These are phyloP conservation scores for Drosophila borealis DNA, from an alignment of 2,888 invertebrate genomes.

Conservation along the genomic window DNA sequence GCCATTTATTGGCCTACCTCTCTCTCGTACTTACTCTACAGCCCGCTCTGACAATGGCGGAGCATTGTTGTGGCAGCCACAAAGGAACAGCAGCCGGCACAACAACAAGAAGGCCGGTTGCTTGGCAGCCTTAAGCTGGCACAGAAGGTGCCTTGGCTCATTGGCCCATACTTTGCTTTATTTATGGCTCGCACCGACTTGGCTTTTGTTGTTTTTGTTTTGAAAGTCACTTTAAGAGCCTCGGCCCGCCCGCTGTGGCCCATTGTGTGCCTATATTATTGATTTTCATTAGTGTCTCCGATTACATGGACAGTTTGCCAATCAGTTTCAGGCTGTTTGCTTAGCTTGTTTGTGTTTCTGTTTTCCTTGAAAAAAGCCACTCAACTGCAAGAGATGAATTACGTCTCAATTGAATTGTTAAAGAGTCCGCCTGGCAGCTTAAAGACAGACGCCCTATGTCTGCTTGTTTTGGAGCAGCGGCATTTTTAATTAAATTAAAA, in stretches of 20 bases:
- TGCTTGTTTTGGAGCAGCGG: conserved; percentile 19
- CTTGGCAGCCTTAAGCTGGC: conserved; percentile 54
- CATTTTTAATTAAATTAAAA: conserved; percentile 75
- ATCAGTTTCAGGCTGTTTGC: conserved; percentile 53
- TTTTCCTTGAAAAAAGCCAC: conserved; percentile 46
- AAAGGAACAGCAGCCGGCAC: conserved; percentile 45
- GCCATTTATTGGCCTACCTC: conserved; percentile 57
- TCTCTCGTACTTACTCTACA: neutral
- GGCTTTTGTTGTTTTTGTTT: conserved; percentile 25
- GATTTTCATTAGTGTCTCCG: conserved; percentile 76
- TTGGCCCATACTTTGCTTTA: conserved; percentile 66
- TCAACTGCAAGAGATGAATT: conserved; percentile 50
- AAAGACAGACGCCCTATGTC: conserved; percentile 10
- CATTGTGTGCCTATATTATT: conserved; percentile 73
- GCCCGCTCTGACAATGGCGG: neutral
- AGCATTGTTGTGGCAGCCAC: conserved; percentile 45
- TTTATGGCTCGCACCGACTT: conserved; percentile 59
- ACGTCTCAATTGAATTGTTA: conserved; percentile 28
- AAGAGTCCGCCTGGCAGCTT: conserved; percentile 15
- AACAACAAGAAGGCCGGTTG: conserved; percentile 28
- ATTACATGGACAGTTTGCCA: conserved; percentile 48
- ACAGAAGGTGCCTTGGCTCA: conserved; percentile 54
- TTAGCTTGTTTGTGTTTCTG: conserved; percentile 36
- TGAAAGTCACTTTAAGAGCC: conserved; percentile 64
- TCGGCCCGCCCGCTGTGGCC: conserved; percentile 15